Base-by-base conservation (phyloP, 2,888 invertebrate species). In the Halictus quadricinctus region DNA sequence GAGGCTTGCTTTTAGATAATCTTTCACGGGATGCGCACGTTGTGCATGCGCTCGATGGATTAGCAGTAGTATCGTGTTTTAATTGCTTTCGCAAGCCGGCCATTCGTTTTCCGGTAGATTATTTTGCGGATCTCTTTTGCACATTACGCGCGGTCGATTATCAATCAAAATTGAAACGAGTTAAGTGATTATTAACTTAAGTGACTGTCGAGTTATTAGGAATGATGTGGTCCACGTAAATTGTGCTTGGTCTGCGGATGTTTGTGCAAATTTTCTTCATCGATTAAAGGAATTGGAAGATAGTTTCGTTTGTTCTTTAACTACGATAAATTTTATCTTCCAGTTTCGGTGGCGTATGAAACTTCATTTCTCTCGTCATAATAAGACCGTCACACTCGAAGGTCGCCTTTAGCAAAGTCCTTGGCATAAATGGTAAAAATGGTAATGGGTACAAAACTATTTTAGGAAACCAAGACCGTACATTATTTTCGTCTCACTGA, bases 1-100 rank as follows among this genome's bases (percentile, higher is more conserved):
- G 66, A 64, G 50, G 25, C 48, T 54, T 10, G 54, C 18, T 69
- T 85, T 74, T 79, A 73, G 70, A 79, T 85, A 79, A 81, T 85
- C 79, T 50, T 85, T 85, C 85, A 64, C 46, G 69, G 54, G 64
- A 72, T 66, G 74, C 78, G 21, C 72, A 60, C 64, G 43, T 10
- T 21, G 41, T 36, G 18, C 69, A 3, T 41, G 29, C 10, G 25
- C 41, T 58, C 46, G 58, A 18, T 12, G 50, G 25, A 50, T 70
- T 60, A 29, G 13, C 58, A 6, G 66, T 58, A 29, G 76, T 25
- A 50, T 60, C 73, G 76, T 46, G 76, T 74, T 79, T 86, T 85
- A 85, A 86, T 86, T 85, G 76, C 72, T 69, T 72, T 79, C 60
- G 69, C 60, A n/a, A 69, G 18, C 36, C 46, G 72, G 79, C 64